Conservation (phyloP, 2,888 invertebrate genomes). For the Asteroscopus sphinx region DNA sequence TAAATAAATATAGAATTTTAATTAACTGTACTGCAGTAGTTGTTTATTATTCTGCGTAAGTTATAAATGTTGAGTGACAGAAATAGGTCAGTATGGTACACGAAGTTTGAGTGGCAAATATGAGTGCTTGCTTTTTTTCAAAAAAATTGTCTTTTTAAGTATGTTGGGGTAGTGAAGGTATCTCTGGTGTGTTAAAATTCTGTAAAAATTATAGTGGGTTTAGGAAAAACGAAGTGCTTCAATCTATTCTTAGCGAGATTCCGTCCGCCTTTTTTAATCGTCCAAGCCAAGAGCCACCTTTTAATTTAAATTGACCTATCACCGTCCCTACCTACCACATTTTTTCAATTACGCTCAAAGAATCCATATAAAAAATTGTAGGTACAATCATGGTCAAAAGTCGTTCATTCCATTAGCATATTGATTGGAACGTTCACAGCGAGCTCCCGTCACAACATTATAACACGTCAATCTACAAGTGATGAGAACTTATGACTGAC, state of each 20-base stretch:
- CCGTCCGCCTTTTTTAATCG: no score
- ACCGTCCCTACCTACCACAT: slow-evolving; percentile 18
- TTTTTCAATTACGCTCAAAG: slow-evolving; percentile 37
- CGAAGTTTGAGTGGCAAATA: background rate
- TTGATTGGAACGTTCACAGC: slow-evolving; percentile 63
- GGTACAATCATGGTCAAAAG: slow-evolving; percentile 13
- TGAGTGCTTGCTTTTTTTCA: no score
- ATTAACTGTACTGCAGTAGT: slow-evolving; percentile 9
- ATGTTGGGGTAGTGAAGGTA: no score
- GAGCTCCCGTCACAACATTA: slow-evolving; percentile 42
- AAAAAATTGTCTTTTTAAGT: no score
- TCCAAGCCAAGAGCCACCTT: no score
- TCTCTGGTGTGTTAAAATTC: no score
- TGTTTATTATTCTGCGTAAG: slow-evolving; percentile 24
- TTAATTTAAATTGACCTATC: slow-evolving; percentile 12
- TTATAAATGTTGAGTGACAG: slow-evolving; percentile 11
- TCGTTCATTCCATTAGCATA: slow-evolving; percentile 65
- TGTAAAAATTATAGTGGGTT: no score
- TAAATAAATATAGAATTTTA: slow-evolving; percentile 44
- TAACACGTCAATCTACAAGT: slow-evolving; percentile 35
- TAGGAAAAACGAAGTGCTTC: no score
- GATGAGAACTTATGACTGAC: slow-evolving; percentile 16
- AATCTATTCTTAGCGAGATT: no score
- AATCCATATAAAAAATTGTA: slow-evolving; percentile 30
- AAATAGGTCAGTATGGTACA: slow-evolving; percentile 10